These are phyloP conservation scores for Trachops cirrhosus DNA, from an alignment of 2,797 vertebrate genomes.

Conservation along the genomic window DNA sequence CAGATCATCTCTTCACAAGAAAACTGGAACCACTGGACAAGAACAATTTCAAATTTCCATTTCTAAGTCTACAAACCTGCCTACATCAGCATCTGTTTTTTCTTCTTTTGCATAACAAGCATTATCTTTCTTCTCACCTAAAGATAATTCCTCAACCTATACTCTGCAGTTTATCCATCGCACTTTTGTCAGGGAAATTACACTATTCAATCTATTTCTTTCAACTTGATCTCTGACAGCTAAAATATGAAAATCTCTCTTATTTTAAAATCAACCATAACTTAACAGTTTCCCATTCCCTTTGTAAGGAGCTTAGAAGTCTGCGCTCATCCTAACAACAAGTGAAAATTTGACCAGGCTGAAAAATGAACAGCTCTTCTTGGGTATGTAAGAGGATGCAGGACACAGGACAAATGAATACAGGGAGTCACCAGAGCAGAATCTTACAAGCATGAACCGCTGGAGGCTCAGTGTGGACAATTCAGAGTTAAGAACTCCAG, in stretches of 20 bases:
- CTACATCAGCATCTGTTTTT: neutral
- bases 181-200: neutral
- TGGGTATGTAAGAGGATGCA: neutral
- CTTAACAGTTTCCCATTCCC: neutral
- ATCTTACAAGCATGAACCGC: neutral
- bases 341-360: neutral
- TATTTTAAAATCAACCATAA: neutral
- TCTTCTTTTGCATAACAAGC: neutral
- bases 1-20: neutral
- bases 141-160: neutral
- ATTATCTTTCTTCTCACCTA: neutral
- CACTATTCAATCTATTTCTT: neutral
- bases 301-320: neutral
- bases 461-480: neutral
- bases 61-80: neutral
- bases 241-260: neutral
- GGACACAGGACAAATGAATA: neutral
- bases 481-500: neutral
- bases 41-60: neutral
- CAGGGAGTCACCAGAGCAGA: neutral
- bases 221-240: neutral
- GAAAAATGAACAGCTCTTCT: neutral
- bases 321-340: neutral
- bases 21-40: neutral
- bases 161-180: neutral